These are phyloP conservation scores for Musca vetustissima DNA, from an alignment of 1,140 invertebrate species.

Conservation along the genomic window DNA sequence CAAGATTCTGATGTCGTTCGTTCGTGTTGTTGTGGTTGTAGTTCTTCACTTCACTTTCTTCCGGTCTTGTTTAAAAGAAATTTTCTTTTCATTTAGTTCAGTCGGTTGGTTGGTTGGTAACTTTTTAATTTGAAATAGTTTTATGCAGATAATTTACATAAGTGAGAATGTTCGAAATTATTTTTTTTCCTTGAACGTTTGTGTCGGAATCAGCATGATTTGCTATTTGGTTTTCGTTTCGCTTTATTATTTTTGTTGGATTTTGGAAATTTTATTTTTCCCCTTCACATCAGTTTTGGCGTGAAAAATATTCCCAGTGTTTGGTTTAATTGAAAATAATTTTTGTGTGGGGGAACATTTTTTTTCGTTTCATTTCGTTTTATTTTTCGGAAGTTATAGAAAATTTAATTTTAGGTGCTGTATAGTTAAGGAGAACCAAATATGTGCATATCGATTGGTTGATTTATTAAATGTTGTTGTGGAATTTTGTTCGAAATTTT, in stretches of 20 bases:
- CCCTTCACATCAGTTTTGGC: background rate
- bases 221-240: background rate
- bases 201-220: too few relatives aligned
- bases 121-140: conserved; percentile 23
- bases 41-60: background rate
- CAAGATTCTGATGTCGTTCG: too few relatives aligned
- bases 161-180: conserved; percentile 10
- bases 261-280: background rate
- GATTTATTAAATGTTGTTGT: too few relatives aligned
- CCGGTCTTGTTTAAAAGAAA: background rate
- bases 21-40: background rate
- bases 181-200: too few relatives aligned
- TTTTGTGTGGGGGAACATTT: background rate
- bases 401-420: too few relatives aligned
- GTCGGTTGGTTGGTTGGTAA: too few relatives aligned
- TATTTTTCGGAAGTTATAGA: too few relatives aligned
- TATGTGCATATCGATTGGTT: too few relatives aligned
- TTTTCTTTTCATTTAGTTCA: background rate
- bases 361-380: too few relatives aligned
- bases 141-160: conserved; percentile 19
- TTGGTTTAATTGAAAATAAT: background rate
- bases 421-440: too few relatives aligned
- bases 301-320: background rate
- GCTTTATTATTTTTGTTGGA: background rate
- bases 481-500: too few relatives aligned